phyloP scores from a whole-genome alignment of 2,113 vertebrate genomes.

The Falcunculus frontatus region DNA sequence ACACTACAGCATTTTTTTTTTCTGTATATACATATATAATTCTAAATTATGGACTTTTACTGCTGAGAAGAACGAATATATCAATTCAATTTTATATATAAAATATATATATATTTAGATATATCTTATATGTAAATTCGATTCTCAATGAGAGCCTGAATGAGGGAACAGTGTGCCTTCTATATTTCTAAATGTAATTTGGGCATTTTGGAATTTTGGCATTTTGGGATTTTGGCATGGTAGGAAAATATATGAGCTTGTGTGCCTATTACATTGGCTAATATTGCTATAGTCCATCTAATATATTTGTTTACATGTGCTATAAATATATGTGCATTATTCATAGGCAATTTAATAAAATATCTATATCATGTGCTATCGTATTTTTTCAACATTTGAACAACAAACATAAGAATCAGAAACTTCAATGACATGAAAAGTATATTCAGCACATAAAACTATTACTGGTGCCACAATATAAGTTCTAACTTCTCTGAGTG shows the following conservation, averaged over 20 bases:
- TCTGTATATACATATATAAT: not conserved
- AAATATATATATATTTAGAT: not conserved
- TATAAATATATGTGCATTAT: not conserved
- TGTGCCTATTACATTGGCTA: not conserved
- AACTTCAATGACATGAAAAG: not conserved
- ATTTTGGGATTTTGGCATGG: not conserved
- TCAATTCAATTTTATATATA: not conserved
- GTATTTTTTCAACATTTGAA: not conserved
- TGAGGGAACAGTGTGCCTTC: not conserved
- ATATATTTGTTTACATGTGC: not conserved
- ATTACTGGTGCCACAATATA: not conserved
- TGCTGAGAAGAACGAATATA: not conserved
- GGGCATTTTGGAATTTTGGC: not conserved
- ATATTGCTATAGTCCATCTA: not conserved
- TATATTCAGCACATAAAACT: not conserved
- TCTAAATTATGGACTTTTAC: not conserved
- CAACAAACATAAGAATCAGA: not conserved
- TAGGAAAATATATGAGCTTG: not conserved
- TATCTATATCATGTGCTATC: not conserved
- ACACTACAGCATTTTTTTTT: not conserved
- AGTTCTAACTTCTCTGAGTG: not conserved
- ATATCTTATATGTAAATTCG: not conserved
- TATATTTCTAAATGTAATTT: not conserved
- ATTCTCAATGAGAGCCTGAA: not conserved
- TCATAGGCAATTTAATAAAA: not conserved